These are phyloP conservation scores for Drepana falcataria DNA, from an alignment of 2,888 invertebrate genomes.

Conservation along the genomic window DNA sequence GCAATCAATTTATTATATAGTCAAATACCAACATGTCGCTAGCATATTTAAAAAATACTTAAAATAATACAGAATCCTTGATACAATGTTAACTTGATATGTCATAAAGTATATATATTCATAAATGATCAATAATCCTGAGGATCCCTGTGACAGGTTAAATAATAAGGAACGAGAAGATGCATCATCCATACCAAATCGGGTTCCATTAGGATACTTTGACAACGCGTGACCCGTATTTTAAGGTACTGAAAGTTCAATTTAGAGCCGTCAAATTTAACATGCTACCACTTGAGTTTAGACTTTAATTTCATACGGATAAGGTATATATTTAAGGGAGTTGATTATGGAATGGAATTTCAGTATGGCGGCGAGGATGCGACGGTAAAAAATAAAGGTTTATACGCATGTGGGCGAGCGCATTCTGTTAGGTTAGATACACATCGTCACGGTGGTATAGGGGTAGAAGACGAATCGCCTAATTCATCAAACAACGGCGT, in stretches of 20 bases:
- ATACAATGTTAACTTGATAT: too few species aligned
- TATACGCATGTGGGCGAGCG: constrained; percentile 61
- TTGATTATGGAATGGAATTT: constrained; percentile 44
- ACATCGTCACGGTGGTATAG: constrained; percentile 35
- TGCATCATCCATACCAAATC: constrained; percentile 57
- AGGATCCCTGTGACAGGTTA: constrained; percentile 42
- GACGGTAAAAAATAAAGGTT: constrained; percentile 64
- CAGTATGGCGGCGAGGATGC: constrained; percentile 63
- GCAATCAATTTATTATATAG: too few species aligned
- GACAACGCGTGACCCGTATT: constrained; percentile 31
- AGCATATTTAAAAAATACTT: too few species aligned
- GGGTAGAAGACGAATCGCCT: constrained; percentile 21
- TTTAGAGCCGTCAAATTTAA: constrained; percentile 19
- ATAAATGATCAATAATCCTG: constrained; percentile 52
- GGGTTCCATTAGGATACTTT: constrained; percentile 39
- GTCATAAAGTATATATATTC: too few species aligned
- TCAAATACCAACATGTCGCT: too few species aligned
- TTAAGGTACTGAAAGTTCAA: constrained; percentile 39
- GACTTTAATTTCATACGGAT: constrained; percentile 28
- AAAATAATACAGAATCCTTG: too few species aligned
- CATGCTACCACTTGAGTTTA: constrained; percentile 22
- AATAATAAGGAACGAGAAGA: constrained; percentile 45
- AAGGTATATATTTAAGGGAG: constrained; percentile 44
- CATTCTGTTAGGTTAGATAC: constrained; percentile 41
- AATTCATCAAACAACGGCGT: constrained; percentile 1